A percentile compares a stretch with the other conserved stretches of the same genome.
phyloP scores from a whole-genome alignment of 2,797 vertebrate species.

The Sebastes dallii region DNA sequence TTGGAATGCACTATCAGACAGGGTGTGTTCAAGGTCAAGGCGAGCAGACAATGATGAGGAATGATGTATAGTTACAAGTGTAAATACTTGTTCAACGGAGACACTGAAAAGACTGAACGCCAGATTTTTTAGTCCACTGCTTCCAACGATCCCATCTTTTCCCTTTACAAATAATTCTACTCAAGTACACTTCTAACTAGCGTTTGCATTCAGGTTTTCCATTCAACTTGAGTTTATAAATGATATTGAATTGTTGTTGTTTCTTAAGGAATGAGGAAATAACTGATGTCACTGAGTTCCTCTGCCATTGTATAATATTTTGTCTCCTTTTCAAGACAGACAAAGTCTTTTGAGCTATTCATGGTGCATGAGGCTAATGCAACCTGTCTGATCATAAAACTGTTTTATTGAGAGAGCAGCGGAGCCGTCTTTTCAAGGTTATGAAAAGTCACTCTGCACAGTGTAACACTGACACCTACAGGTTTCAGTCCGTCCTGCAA shows the following conservation, averaged over 20 bases:
- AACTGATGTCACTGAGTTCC: neutral
- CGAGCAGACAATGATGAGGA: constrained; percentile 22
- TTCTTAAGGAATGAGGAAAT: neutral
- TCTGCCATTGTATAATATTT: neutral
- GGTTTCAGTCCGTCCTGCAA: constrained; percentile 47
- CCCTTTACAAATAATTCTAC: neutral
- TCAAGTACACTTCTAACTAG: neutral
- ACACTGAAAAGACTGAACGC: neutral
- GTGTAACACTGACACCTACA: constrained; percentile 77
- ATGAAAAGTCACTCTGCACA: constrained; percentile 38
- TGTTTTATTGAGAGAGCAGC: constrained; percentile 33
- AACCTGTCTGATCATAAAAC: constrained; percentile 56
- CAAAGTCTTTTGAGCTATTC: constrained; percentile 20
- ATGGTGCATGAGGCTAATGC: constrained; percentile 26
- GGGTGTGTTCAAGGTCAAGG: constrained; percentile 31
- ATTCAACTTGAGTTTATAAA: neutral
- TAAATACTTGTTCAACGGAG: constrained; percentile 13
- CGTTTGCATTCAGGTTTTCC: neutral
- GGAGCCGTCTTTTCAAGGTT: constrained; percentile 51
- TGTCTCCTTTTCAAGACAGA: constrained; percentile 3
- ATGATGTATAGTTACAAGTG: constrained; percentile 5
- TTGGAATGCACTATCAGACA: constrained; percentile 9
- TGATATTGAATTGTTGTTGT: neutral
- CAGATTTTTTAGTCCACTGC: neutral
- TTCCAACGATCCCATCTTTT: neutral